These are phyloP conservation scores for Chelonia mydas DNA, from an alignment of 2,797 vertebrate genomes.

Conservation along the genomic window DNA sequence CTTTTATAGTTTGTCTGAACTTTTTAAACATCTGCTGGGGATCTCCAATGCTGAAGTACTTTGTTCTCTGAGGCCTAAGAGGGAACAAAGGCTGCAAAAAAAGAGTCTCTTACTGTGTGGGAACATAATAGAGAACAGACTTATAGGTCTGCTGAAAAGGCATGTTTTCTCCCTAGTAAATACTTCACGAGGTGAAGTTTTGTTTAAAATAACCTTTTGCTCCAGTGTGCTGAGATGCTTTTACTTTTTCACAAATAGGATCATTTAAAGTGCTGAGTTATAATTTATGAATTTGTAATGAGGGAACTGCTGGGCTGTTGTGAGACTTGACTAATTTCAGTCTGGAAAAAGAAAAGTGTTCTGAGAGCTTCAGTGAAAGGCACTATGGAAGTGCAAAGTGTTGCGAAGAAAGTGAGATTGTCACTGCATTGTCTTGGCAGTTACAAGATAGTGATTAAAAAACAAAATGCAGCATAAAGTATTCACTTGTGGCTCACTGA, in stretches of 20 bases:
- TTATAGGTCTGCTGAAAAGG: background rate
- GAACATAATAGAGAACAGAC: background rate
- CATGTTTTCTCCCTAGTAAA: background rate
- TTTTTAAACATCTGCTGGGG: background rate
- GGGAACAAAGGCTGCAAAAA: background rate
- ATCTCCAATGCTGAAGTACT: background rate
- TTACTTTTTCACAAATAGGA: background rate
- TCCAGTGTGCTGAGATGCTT: rapidly evolving
- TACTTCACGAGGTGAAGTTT: background rate
- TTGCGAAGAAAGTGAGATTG: background rate
- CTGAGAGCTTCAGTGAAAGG: background rate
- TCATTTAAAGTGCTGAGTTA: background rate
- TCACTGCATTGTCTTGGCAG: background rate
- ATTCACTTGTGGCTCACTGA: background rate
- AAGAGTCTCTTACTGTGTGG: background rate
- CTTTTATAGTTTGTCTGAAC: background rate
- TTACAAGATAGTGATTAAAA: background rate
- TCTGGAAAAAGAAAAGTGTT: background rate
- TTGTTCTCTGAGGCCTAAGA: background rate
- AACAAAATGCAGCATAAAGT: background rate
- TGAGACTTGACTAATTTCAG: background rate
- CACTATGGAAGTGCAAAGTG: background rate
- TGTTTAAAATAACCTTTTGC: background rate
- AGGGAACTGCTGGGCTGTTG: background rate
- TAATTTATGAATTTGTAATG: background rate